Percentiles rank a stretch among this genome's conserved stretches.
phyloP scores from a whole-genome alignment of 2,113 vertebrate species.

The Delphinapterus leucas region DNA sequence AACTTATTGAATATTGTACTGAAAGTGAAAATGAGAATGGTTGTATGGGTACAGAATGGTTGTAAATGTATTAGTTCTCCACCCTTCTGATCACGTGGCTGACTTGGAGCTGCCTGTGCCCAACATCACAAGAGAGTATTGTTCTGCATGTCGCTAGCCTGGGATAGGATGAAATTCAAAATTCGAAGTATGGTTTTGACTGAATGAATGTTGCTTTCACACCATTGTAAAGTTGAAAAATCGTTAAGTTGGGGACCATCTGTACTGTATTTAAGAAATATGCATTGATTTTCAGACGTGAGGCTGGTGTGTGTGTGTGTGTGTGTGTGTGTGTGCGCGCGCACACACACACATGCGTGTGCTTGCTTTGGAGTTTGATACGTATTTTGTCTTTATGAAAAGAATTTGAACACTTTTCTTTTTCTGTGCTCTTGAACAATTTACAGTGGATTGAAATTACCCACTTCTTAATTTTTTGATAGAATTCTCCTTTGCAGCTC shows the following conservation, averaged over 20 bases:
- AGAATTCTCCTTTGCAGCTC: not conserved
- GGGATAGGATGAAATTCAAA: not conserved
- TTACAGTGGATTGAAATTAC: not conserved
- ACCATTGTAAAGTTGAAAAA: not conserved
- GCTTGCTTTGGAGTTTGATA: slow-evolving; percentile 6
- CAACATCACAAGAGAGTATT: not conserved
- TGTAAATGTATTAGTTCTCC: not conserved
- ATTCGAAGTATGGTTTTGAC: not conserved
- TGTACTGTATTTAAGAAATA: not conserved
- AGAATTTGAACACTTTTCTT: not conserved
- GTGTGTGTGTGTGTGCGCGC: not conserved
- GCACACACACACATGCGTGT: not conserved
- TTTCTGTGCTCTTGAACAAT: not conserved
- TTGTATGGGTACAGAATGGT: not conserved
- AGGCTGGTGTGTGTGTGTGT: not conserved
- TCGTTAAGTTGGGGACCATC: not conserved
- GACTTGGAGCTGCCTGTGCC: not conserved
- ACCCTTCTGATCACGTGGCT: not conserved
- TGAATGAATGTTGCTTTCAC: not conserved
- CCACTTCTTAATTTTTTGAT: not conserved
- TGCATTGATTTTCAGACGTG: not conserved
- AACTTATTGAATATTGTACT: not conserved
- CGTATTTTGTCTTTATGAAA: not conserved
- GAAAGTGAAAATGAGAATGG: not conserved
- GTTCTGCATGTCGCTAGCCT: not conserved